These are phyloP conservation scores for Melieria picta DNA, from an alignment of 2,888 invertebrate species.

Conservation along the genomic window DNA sequence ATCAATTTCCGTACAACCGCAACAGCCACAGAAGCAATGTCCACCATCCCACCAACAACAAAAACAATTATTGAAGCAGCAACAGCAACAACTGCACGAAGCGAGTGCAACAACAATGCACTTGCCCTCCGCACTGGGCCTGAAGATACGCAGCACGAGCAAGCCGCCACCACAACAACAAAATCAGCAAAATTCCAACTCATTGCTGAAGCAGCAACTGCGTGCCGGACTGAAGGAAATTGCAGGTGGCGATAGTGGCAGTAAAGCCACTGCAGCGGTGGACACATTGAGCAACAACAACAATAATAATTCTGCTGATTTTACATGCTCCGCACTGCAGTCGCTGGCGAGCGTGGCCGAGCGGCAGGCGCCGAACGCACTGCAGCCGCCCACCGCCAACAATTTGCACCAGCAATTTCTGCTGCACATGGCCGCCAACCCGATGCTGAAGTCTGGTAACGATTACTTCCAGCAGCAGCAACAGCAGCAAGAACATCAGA, in stretches of 20 bases:
- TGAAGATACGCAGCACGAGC: slow-evolving; percentile 49
- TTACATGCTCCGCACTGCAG: slow-evolving; percentile 53
- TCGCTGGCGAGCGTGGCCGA: slow-evolving; percentile 59
- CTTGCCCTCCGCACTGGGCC: slow-evolving; percentile 59
- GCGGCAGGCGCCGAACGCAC: slow-evolving; percentile 49
- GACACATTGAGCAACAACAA: slow-evolving; percentile 17
- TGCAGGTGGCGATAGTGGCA: slow-evolving; percentile 32
- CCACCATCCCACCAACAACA: slow-evolving; percentile 30
- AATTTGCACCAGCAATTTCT: slow-evolving; percentile 62
- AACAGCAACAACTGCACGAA: slow-evolving; percentile 38
- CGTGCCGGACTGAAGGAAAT: slow-evolving; percentile 56
- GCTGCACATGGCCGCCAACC: slow-evolving; percentile 60
- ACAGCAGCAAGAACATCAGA: slow-evolving; percentile 39
- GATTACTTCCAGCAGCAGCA: slow-evolving; percentile 50
- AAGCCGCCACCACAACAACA: slow-evolving; percentile 36
- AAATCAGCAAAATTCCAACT: slow-evolving; percentile 48
- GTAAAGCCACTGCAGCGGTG: neutral
- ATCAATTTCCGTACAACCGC: slow-evolving; percentile 29
- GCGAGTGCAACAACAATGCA: slow-evolving; percentile 48
- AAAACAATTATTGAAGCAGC: slow-evolving; percentile 36
- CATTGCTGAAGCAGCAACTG: slow-evolving; percentile 62
- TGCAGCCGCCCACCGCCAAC: slow-evolving; percentile 52
- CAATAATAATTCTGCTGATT: slow-evolving; percentile 36
- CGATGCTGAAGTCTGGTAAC: slow-evolving; percentile 50
- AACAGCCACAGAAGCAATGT: slow-evolving; percentile 26